phyloP scores from a whole-genome alignment of 2,113 vertebrate genomes.

The Diadophis punctatus region DNA sequence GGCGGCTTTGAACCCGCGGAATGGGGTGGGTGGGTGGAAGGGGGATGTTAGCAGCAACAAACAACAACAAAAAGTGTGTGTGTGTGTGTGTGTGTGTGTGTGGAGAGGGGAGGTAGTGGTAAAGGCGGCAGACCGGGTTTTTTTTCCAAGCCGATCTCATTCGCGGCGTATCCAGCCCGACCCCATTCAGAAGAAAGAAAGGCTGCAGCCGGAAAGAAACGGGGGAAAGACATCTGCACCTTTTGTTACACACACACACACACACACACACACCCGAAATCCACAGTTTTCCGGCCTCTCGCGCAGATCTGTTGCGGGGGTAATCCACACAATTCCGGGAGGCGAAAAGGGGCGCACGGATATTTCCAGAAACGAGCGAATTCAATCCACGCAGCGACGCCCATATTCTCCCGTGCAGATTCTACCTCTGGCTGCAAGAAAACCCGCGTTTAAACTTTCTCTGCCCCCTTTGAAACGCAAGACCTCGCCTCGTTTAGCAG shows the following conservation, averaged over 20 bases:
- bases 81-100: background rate
- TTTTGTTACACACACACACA: background rate
- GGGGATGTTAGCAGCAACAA: background rate
- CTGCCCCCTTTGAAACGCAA: no score
- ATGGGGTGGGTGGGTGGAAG: no score
- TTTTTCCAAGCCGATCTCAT: background rate
- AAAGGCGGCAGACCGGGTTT: background rate
- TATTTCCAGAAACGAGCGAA: background rate
- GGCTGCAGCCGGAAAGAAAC: background rate
- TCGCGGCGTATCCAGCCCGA: background rate
- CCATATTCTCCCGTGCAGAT: background rate
- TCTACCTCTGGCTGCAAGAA: background rate
- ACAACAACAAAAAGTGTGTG: background rate
- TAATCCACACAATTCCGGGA: background rate
- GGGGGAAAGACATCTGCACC: background rate
- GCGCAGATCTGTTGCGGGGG: background rate
- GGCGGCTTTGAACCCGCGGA: background rate
- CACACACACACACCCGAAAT: background rate
- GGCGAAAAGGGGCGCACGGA: background rate
- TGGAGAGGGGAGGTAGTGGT: background rate
- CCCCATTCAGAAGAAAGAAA: background rate
- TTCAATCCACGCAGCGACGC: background rate
- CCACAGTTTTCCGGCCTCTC: background rate
- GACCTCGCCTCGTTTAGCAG: background rate
- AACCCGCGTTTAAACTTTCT: background rate